Base-by-base conservation (phyloP, 2,888 invertebrate genomes). In the Spatulosminthurus flaviceps region DNA sequence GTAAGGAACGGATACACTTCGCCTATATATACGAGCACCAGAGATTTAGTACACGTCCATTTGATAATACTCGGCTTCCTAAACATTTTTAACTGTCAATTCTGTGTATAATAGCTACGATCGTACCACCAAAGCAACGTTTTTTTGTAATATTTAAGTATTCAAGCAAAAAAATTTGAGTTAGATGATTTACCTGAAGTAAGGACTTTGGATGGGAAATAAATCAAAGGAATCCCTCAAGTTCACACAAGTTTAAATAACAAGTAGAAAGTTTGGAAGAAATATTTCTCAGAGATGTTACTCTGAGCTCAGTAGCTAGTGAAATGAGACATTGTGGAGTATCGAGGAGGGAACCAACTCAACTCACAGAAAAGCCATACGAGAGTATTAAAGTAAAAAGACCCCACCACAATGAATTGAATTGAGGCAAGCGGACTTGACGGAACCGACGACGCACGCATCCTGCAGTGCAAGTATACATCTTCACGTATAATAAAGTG, bases 381-480 rank as follows among this genome's bases (percentile, higher is more conserved):
- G 51, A 34, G n/a, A n/a, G n/a, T 41, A 41, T 13, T 9, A 41
- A 13, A 13, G 51, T 51, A 51, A 16, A n/a, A n/a, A 51, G 51
- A n/a, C 51, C 51, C 51, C 5, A 51, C 51, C 51, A 51, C 51
- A 51, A 51, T 51, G 51, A 51, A 13, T 51, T 51, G 51, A n/a
- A 51, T 51, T 51, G 51, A 51, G 51, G 19, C 51, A 51, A 51
- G n/a, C 5, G 51, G n/a, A n/a, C n/a, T n/a, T n/a, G n/a, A n/a
- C 51, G 5, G 51, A 51, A 51, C 51, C 19, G n/a, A 51, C 51
- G 51, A 51, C 51, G 51, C 51, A 51, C 51, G 51, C 51, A 51
- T 51, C 51, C 51, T 51, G 51, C 51, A 51, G 51, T 51, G 51
- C n/a, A n/a, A n/a, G n/a, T n/a, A n/a, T n/a, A n/a, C n/a, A n/a